A percentile compares a stretch with the other conserved stretches of the same genome.
Evolutionary conservation across 1,140 invertebrate species (phyloP).

Genomic region (Phenacoccus solenopsis): DNA sequence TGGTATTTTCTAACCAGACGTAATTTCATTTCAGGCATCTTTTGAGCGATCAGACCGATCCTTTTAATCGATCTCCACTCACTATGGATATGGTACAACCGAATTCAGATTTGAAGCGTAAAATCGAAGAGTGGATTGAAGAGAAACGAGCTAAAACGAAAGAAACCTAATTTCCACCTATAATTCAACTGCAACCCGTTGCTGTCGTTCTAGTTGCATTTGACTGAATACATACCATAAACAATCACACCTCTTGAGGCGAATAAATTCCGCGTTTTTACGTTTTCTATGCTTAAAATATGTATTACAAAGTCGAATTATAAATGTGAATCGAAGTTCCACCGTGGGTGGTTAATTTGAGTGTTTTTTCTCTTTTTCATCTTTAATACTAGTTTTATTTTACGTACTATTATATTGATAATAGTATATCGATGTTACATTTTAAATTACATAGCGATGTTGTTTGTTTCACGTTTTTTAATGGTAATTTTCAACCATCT

Average conservation of each 20-base stretch:
- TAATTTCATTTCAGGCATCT: conserved; percentile 51
- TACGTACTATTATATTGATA: not conserved
- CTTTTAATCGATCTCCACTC: conserved; percentile 83
- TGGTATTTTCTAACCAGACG: not conserved
- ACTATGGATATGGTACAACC: conserved; percentile 87
- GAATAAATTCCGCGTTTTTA: not conserved
- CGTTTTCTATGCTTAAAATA: not conserved
- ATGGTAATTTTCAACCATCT: too few relatives aligned
- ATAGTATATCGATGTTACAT: not conserved
- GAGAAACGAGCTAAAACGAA: conserved; percentile 39
- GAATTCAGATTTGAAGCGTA: conserved; percentile 57
- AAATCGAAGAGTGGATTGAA: conserved; percentile 70
- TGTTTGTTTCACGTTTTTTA: too few relatives aligned
- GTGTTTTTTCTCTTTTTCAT: not conserved
- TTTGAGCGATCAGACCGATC: conserved; percentile 87
- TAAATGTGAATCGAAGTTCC: too few relatives aligned
- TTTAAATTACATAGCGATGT: not conserved
- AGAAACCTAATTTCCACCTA: not conserved
- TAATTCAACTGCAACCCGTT: not conserved
- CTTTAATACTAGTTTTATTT: not conserved
- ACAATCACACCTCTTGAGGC: too few relatives aligned
- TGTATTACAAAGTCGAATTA: not conserved
- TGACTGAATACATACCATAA: too few relatives aligned
- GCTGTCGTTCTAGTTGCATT: not conserved
- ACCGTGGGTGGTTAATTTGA: too few relatives aligned